Conservation (phyloP, 1,140 invertebrate genomes). For the Lethocerus indicus region DNA sequence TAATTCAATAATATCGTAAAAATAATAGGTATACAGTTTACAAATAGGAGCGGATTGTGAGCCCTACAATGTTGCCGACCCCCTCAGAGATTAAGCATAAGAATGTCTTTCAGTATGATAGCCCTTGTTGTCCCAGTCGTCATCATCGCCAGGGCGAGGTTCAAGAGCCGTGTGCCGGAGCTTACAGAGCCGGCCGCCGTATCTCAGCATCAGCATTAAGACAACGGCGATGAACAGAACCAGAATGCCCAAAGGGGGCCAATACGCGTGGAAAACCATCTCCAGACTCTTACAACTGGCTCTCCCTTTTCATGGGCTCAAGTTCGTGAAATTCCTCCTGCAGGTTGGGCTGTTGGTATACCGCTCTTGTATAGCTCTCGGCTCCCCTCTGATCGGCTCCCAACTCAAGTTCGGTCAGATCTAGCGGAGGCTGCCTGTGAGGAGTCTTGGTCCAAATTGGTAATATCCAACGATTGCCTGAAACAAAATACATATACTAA, state of each 20-base stretch:
- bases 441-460: slow-evolving; percentile 68
- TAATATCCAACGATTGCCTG: slow-evolving; percentile 66
- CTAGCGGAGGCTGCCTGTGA: slow-evolving; percentile 63
- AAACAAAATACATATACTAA: slow-evolving; percentile 20
- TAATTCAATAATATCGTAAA: too few relatives aligned
- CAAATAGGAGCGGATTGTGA: too few relatives aligned
- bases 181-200: slow-evolving; percentile 45
- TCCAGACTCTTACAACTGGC: slow-evolving; percentile 45
- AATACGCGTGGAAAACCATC: slow-evolving; percentile 38
- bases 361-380: slow-evolving; percentile 20
- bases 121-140: too few relatives aligned
- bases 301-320: slow-evolving; percentile 47
- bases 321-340: slow-evolving; percentile 41
- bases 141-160: too few relatives aligned
- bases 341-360: slow-evolving; percentile 20
- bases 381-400: slow-evolving; percentile 18
- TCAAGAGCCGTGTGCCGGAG: slow-evolving; percentile 37
- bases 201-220: slow-evolving; percentile 54
- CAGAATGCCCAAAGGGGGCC: slow-evolving; percentile 50
- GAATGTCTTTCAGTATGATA: too few relatives aligned
- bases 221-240: slow-evolving; percentile 51
- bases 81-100: too few relatives aligned
- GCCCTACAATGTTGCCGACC: too few relatives aligned
- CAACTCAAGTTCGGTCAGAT: slow-evolving; percentile 50
- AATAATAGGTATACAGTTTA: too few relatives aligned